Conservation (phyloP, 1,140 invertebrate species). For the Drosophila dunni region DNA sequence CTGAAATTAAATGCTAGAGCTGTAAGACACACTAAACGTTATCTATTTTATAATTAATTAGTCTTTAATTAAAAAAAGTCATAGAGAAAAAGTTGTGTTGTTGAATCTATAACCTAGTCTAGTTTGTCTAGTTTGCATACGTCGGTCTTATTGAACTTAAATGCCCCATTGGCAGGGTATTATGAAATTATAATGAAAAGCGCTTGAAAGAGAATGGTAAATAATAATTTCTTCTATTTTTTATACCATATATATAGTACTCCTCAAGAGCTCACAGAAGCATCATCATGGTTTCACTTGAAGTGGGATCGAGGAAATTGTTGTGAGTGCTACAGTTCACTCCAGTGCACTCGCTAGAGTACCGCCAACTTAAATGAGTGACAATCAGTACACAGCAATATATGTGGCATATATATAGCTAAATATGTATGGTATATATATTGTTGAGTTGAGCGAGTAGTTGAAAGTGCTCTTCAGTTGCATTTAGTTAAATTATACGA, state of each 20-base stretch:
- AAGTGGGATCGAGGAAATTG: conserved; percentile 21
- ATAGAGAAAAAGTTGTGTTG: too few relatives aligned
- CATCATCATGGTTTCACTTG: conserved; percentile 31
- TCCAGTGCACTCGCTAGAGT: not conserved
- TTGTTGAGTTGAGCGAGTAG: not conserved
- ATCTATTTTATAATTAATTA: too few relatives aligned
- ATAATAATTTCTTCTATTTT: conserved; percentile 62
- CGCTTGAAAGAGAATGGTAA: conserved; percentile 67
- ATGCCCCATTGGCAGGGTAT: conserved; percentile 17
- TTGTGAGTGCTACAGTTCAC: conserved; percentile 1
- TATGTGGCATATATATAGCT: not conserved
- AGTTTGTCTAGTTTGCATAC: too few relatives aligned
- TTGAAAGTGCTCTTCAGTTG: not conserved
- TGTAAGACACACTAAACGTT: too few relatives aligned
- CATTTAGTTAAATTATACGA: conserved; percentile 28
- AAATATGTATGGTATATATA: not conserved
- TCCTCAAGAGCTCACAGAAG: conserved; percentile 7
- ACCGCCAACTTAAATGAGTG: conserved; percentile 8
- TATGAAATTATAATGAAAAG: conserved; percentile 52
- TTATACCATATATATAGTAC: conserved; percentile 6
- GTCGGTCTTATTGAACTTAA: not conserved
- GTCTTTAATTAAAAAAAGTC: too few relatives aligned
- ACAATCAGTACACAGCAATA: not conserved
- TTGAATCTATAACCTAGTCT: too few relatives aligned
- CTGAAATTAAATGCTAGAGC: too few relatives aligned